These are phyloP conservation scores for Barbus barbus DNA, from an alignment of 2,113 vertebrate species.

Conservation along the genomic window DNA sequence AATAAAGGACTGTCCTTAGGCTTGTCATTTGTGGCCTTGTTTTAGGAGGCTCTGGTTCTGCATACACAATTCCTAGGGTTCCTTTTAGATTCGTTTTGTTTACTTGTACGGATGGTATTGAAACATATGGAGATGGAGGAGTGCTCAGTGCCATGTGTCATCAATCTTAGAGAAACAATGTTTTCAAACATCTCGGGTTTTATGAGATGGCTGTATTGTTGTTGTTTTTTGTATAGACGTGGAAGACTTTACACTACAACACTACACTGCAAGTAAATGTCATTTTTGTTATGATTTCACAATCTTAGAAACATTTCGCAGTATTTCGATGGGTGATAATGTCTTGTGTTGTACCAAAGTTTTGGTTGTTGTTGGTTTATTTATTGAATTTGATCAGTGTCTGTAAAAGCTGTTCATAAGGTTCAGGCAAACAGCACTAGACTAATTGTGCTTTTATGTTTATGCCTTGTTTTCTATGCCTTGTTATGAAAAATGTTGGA, in stretches of 20 bases:
- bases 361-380: slow-evolving; percentile 18
- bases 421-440: neutral
- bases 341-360: slow-evolving; percentile 39
- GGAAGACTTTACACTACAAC: slow-evolving; percentile 6
- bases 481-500: neutral
- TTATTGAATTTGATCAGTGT: slow-evolving; percentile 4
- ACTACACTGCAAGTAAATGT: neutral
- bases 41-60: slow-evolving; percentile 47
- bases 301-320: neutral
- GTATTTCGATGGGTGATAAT: neutral
- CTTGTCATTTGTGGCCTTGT: slow-evolving; percentile 47
- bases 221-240: neutral
- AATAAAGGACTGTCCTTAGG: neutral
- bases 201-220: neutral
- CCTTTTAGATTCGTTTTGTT: neutral
- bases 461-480: neutral
- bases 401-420: neutral
- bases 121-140: neutral
- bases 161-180: neutral
- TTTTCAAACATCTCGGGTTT: slow-evolving; percentile 14
- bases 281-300: neutral
- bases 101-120: slow-evolving; percentile 3
- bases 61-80: neutral
- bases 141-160: slow-evolving; percentile 11
- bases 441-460: neutral